These are phyloP conservation scores for Hyperoplus lanceolatus DNA, from an alignment of 2,797 vertebrate genomes.

Conservation along the genomic window DNA sequence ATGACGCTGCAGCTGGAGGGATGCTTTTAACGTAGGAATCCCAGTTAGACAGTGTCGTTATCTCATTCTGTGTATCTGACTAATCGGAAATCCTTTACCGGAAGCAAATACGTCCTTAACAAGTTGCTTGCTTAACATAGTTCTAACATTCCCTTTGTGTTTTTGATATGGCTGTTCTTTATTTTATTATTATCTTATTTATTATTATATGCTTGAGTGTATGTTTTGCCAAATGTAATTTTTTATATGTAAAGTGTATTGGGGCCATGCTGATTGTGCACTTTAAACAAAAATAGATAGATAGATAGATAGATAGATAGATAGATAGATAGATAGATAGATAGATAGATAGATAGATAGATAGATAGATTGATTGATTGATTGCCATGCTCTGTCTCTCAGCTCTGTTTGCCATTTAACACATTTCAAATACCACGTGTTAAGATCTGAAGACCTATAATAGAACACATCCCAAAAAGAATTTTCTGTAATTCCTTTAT, in stretches of 20 bases:
- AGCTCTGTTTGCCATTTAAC: conserved; percentile 19
- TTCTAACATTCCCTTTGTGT: not conserved
- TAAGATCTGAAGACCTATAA: not conserved
- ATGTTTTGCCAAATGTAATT: too few relatives aligned
- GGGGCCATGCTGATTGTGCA: too few relatives aligned
- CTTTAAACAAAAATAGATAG: too few relatives aligned
- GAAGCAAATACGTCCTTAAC: conserved; percentile 4
- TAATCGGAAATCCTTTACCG: conserved; percentile 56
- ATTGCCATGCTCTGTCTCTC: not conserved
- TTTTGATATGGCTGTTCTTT: too few relatives aligned
- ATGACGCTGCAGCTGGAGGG: conserved; percentile 24
- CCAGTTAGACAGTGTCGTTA: not conserved
- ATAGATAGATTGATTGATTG: not conserved
- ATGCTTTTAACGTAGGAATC: conserved; percentile 24
- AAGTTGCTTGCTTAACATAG: not conserved
- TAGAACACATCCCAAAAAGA: not conserved
- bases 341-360: too few relatives aligned
- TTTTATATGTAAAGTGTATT: too few relatives aligned
- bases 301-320: too few relatives aligned
- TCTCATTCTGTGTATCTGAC: conserved; percentile 48
- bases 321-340: too few relatives aligned
- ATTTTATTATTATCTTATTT: too few relatives aligned
- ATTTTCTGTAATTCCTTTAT: not conserved
- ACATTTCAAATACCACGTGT: conserved; percentile 5
- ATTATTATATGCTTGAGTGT: too few relatives aligned